Percentiles rank a stretch among this genome's conserved stretches.
phyloP scores from a whole-genome alignment of 64 coral and sea anemone genomes.

The Trachythela sp. region DNA sequence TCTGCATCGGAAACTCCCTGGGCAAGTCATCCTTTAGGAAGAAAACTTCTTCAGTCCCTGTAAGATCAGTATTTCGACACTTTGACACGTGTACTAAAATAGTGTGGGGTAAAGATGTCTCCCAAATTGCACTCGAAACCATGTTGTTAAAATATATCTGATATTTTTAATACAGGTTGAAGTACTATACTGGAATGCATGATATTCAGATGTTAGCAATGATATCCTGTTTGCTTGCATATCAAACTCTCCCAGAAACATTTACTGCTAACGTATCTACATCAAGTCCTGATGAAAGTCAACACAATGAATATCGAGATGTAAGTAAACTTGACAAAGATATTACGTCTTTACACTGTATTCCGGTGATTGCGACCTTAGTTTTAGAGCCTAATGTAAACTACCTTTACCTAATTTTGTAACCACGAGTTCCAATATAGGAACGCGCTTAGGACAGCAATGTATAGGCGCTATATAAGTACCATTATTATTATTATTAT shows the following conservation, averaged over 20 bases:
- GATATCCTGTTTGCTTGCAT: conserved; percentile 67
- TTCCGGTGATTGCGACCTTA: not conserved
- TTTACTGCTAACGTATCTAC: conserved; percentile 45
- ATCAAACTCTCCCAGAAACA: conserved; percentile 64
- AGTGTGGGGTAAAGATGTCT: not conserved
- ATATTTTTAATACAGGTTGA: conserved; percentile 54
- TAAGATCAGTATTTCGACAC: conserved; percentile 31
- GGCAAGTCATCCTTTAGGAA: conserved; percentile 91
- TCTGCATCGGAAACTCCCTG: conserved; percentile 75
- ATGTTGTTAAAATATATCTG: not conserved
- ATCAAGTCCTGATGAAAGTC: conserved; percentile 52
- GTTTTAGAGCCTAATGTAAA: too few species aligned
- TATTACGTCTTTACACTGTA: not conserved
- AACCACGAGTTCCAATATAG: too few species aligned
- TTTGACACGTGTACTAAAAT: not conserved
- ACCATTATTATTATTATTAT: too few species aligned
- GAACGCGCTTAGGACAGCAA: too few species aligned
- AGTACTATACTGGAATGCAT: conserved; percentile 70
- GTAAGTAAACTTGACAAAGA: not conserved
- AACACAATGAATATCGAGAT: not conserved
- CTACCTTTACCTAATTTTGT: too few species aligned
- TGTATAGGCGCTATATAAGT: too few species aligned
- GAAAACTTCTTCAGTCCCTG: conserved; percentile 69
- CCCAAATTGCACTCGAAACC: not conserved
- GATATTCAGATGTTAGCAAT: conserved; percentile 88